phyloP scores from a whole-genome alignment of 2,888 invertebrate genomes.

The Oligia fasciuncula region DNA sequence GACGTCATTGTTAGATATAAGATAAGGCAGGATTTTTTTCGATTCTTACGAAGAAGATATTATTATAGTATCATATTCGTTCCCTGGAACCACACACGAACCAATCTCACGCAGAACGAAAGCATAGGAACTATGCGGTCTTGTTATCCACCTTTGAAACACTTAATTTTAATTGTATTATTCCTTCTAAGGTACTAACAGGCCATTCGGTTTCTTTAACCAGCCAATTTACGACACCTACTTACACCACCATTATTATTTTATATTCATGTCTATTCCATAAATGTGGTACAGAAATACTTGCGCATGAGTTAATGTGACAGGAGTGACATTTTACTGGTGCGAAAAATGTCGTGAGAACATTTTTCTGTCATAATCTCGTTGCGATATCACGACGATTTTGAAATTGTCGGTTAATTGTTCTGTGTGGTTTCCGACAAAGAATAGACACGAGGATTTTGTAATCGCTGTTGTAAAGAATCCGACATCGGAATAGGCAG shows the following conservation, averaged over 20 bases:
- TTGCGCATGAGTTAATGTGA: conserved; percentile 43
- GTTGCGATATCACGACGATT: conserved; percentile 27
- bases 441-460: conserved; percentile 10
- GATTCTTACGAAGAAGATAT: not conserved
- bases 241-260: conserved; percentile 46
- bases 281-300: conserved; percentile 52
- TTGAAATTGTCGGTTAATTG: conserved; percentile 45
- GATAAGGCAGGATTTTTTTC: not conserved
- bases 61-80: not conserved
- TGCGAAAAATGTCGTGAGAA: conserved; percentile 62
- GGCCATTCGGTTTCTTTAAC: conserved; percentile 36
- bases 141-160: conserved; percentile 26
- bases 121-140: conserved; percentile 13
- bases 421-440: conserved; percentile 26
- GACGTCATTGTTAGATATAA: not conserved
- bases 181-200: conserved; percentile 19
- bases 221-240: conserved; percentile 33
- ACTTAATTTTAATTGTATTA: conserved; percentile 34
- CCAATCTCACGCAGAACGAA: conserved; percentile 13
- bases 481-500: too few relatives aligned
- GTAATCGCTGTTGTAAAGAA: conserved; percentile 10
- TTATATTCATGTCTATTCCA: conserved; percentile 53
- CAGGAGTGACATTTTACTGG: conserved; percentile 57
- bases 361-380: conserved; percentile 40
- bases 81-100: conserved; percentile 1